Base-by-base conservation (phyloP, 2,888 invertebrate species). In the Ormyrus pomaceus region DNA sequence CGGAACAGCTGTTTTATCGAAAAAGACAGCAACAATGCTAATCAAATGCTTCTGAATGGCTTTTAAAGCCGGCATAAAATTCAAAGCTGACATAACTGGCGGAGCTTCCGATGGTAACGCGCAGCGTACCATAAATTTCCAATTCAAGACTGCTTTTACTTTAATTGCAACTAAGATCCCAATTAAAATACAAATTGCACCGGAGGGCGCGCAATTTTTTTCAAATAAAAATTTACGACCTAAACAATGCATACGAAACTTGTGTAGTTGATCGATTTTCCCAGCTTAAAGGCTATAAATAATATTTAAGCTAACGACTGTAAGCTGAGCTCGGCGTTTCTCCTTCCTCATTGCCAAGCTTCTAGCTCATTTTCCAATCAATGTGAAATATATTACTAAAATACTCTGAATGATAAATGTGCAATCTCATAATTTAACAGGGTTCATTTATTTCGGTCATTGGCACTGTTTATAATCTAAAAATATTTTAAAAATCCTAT, bases 111-210 rank as follows among this genome's bases (percentile, higher is more conserved):
- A n/a, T 56, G 0, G 65, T 6, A n/a, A 48, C n/a, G 62, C 19
- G 62, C 72, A 72, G 46, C 56, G 46, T 34, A 45, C 59, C 61
- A 55, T 69, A 19, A 68, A 76, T 69, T 76, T 76, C 48, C 69
- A 76, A 76, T 76, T 76, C 69, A 62, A 76, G 76, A 69, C 69
- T 55, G 53, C 62, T 48, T 69, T 69, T 68, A 62, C 76, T 68
- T 69, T 69, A 76, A 69, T 68, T 62, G 34, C 48, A 11, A 62
- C 62, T 48, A 62, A 48, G 62, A 62, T 55, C 53, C 50, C 69
- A 76, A 76, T 69, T 69, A 76, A 61, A 69, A 64, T 69, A 50
- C 62, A 19, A 74, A 74, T 51, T 66, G 59, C 72, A 51, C 34
- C n/a, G 72, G 51, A 19, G 19, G 45, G 9, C 1, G 10, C n/a